Conservation (phyloP, 2,888 invertebrate genomes). For the Thymelicus acteon region DNA sequence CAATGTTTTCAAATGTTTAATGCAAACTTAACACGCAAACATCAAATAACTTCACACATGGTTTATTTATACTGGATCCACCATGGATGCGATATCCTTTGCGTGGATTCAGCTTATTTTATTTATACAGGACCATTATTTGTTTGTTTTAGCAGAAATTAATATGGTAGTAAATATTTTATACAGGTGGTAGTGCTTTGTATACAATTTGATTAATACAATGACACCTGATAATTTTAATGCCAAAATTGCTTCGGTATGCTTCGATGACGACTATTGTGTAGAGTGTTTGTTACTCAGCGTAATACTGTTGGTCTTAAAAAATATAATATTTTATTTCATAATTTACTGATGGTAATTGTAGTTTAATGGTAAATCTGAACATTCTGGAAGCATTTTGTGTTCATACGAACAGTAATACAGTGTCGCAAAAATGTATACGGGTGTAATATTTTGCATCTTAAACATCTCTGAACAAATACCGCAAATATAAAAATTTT, state of each 20-base stretch:
- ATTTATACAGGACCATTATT: not conserved
- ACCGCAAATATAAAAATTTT: not conserved
- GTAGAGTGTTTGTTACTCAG: too few species aligned
- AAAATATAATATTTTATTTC: too few species aligned
- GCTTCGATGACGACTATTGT: too few species aligned
- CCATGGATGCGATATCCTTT: conserved; percentile 2
- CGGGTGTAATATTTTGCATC: too few species aligned
- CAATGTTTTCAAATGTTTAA: conserved; percentile 24
- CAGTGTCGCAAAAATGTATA: too few species aligned
- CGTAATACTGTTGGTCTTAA: too few species aligned
- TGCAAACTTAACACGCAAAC: conserved; percentile 52
- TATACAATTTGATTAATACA: not conserved
- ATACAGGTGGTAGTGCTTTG: not conserved
- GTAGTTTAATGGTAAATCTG: too few species aligned
- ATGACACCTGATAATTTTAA: not conserved
- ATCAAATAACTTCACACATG: conserved; percentile 68
- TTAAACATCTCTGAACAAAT: too few species aligned
- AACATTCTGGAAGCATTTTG: too few species aligned
- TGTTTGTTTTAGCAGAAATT: not conserved
- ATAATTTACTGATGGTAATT: too few species aligned
- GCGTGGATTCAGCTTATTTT: not conserved
- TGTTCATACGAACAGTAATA: too few species aligned
- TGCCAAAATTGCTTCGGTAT: not conserved
- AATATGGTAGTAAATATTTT: conserved; percentile 1
- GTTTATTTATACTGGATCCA: conserved; percentile 45